phyloP scores from a whole-genome alignment of 92 coral and sea anemone genomes.

The Epizoanthus illoricatus region DNA sequence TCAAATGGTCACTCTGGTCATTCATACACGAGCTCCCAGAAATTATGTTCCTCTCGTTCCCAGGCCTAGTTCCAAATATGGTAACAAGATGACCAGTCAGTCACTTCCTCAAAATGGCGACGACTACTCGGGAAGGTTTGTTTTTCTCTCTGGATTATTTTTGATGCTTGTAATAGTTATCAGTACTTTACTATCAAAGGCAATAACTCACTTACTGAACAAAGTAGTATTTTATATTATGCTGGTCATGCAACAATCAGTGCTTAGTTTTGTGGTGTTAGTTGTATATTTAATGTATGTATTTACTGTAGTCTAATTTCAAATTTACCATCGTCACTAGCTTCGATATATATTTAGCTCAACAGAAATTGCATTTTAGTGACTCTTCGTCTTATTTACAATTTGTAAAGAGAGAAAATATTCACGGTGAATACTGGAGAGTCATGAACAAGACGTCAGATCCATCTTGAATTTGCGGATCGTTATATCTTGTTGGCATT shows the following conservation, averaged over 20 bases:
- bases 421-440: neutral
- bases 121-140: constrained; percentile 25
- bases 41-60: constrained; percentile 29
- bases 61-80: neutral
- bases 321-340: neutral
- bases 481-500: no score
- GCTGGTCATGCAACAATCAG: neutral
- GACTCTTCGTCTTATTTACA: neutral
- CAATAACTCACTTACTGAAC: neutral
- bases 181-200: neutral
- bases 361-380: neutral
- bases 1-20: neutral
- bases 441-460: neutral
- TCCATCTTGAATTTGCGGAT: neutral
- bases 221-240: neutral
- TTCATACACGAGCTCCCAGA: neutral
- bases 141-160: neutral
- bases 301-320: neutral
- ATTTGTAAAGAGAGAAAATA: neutral
- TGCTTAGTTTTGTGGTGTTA: neutral
- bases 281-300: neutral
- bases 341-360: neutral
- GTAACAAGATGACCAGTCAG: neutral
- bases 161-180: neutral
- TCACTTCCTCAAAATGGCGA: constrained; percentile 15